Conservation (phyloP, 2,888 invertebrate species). For the Calameuta idolon region DNA sequence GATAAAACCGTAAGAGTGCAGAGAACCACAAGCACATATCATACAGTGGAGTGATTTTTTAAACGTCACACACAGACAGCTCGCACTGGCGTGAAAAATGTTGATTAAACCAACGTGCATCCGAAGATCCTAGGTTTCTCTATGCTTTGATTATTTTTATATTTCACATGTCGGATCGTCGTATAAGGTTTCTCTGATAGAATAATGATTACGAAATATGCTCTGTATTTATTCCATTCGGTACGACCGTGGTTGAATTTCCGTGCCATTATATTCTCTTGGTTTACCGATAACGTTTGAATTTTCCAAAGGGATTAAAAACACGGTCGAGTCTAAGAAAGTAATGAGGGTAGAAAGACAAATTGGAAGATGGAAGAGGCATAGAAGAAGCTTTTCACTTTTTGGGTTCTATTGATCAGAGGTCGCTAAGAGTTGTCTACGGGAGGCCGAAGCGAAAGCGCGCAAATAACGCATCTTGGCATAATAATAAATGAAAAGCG, state of each 20-base stretch:
- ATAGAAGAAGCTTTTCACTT: conserved; percentile 14
- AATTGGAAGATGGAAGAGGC: not conserved
- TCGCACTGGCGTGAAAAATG: not conserved
- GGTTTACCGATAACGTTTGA: not conserved
- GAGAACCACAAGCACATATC: not conserved
- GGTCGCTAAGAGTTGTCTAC: conserved; percentile 20
- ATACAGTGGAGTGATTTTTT: not conserved
- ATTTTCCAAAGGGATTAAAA: not conserved
- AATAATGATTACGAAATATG: not conserved
- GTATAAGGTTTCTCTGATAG: not conserved
- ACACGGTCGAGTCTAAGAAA: not conserved
- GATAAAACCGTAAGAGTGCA: not conserved
- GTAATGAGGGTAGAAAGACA: not conserved
- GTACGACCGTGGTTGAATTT: not conserved
- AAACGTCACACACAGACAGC: not conserved
- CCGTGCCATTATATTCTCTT: not conserved
- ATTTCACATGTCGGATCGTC: not conserved
- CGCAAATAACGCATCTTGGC: conserved; percentile 54
- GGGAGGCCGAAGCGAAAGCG: conserved; percentile 31
- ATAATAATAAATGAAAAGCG: conserved; percentile 57
- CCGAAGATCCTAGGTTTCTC: not conserved
- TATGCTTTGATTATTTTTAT: not conserved
- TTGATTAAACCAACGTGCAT: not conserved
- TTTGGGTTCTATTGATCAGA: conserved; percentile 35
- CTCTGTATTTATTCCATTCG: not conserved